Evolutionary conservation across 2,888 invertebrate species (phyloP).

Genomic region (Carcina quercana): DNA sequence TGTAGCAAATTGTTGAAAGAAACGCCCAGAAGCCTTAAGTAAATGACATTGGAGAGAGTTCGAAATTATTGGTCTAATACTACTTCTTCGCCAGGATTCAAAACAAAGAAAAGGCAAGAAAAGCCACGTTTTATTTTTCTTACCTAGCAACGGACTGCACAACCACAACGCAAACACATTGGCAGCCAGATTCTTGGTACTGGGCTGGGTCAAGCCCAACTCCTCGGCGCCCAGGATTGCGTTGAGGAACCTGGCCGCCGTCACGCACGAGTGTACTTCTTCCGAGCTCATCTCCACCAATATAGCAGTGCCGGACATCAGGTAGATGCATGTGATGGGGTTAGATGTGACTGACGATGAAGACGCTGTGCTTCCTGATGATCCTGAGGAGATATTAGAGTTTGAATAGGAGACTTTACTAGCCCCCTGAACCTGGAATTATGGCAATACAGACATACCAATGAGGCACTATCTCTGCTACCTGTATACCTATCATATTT

Average conservation of each 20-base stretch:
- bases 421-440: too few relatives aligned
- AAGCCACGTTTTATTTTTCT: too few relatives aligned
- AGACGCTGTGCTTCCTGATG: constrained; percentile 61
- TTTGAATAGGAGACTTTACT: neutral
- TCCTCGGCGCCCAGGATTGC: constrained; percentile 74
- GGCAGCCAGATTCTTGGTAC: constrained; percentile 83
- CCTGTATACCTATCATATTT: too few relatives aligned
- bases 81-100: too few relatives aligned
- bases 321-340: constrained; percentile 82
- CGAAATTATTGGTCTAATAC: too few relatives aligned
- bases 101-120: too few relatives aligned
- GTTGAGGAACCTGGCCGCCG: constrained; percentile 50
- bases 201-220: constrained; percentile 82
- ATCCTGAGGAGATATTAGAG: constrained; percentile 37
- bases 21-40: too few relatives aligned
- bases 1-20: too few relatives aligned
- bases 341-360: constrained; percentile 58
- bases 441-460: too few relatives aligned
- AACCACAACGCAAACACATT: constrained; percentile 96
- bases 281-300: constrained; percentile 84
- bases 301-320: constrained; percentile 87
- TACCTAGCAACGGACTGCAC: constrained; percentile 90
- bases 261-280: constrained; percentile 54
- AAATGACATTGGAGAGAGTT: too few relatives aligned
- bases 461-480: too few relatives aligned